These are phyloP conservation scores for Homarus americanus DNA, from an alignment of 1,140 invertebrate species.

Conservation along the genomic window DNA sequence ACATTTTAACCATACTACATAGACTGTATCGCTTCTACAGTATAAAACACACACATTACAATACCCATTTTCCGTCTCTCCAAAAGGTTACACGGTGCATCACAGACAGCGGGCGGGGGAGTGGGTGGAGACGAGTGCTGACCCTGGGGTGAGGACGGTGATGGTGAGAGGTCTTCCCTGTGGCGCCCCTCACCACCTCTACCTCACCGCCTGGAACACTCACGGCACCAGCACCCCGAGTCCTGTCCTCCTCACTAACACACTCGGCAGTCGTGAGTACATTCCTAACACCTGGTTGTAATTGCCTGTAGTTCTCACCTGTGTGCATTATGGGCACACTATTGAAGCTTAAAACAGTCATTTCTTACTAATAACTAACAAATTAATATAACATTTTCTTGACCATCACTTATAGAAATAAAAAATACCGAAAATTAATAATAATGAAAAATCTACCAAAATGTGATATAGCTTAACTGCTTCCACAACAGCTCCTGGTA, in stretches of 20 bases:
- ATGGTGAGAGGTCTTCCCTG: slow-evolving; percentile 60
- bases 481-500: slow-evolving; percentile 29
- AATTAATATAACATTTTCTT: too few species aligned
- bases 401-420: too few species aligned
- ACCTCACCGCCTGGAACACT: slow-evolving; percentile 61
- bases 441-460: too few species aligned
- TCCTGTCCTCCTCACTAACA: slow-evolving; percentile 58
- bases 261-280: slow-evolving; percentile 46
- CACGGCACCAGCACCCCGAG: slow-evolving; percentile 65
- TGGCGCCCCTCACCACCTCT: slow-evolving; percentile 60
- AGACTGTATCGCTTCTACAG: too few species aligned
- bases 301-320: too few species aligned
- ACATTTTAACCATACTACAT: too few species aligned
- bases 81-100: slow-evolving; percentile 67
- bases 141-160: slow-evolving; percentile 43
- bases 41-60: too few species aligned
- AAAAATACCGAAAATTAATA: too few species aligned
- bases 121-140: slow-evolving; percentile 51
- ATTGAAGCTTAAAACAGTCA: too few species aligned
- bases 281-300: neutral
- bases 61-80: neutral
- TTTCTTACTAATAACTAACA: too few species aligned
- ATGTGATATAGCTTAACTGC: too few species aligned
- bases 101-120: slow-evolving; percentile 60
- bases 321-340: too few species aligned